These are phyloP conservation scores for Gerosis bhagava DNA, from an alignment of 2,888 invertebrate genomes.

Conservation along the genomic window DNA sequence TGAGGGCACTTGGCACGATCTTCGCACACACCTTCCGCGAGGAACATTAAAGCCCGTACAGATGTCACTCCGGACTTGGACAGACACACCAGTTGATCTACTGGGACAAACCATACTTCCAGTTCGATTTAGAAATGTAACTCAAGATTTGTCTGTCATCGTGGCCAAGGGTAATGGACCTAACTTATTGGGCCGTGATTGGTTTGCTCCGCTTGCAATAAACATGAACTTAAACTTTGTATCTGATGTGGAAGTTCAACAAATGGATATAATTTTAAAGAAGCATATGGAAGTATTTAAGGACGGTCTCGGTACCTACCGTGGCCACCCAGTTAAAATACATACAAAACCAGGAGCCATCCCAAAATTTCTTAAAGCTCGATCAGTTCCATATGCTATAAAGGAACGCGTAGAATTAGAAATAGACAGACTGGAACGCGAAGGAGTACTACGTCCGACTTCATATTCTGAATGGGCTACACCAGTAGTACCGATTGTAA, in stretches of 20 bases:
- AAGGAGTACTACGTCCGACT: conserved; percentile 13
- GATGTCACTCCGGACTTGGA: conserved; percentile 24
- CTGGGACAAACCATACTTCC: conserved; percentile 25
- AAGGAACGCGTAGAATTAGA: conserved; percentile 33
- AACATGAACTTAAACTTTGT: conserved; percentile 23
- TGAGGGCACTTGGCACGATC: conserved; percentile 16
- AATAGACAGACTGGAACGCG: conserved; percentile 25
- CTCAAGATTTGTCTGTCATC: conserved; percentile 20
- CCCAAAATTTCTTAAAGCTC: conserved; percentile 36
- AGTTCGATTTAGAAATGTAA: conserved; percentile 23
- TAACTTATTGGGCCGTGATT: conserved; percentile 30
- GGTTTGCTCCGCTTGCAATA: conserved; percentile 25
- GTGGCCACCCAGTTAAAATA: conserved; percentile 32
- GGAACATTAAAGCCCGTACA: not conserved
- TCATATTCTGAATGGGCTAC: conserved; percentile 38
- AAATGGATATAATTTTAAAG: not conserved
- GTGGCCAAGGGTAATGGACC: conserved; percentile 25
- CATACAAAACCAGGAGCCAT: conserved; percentile 34
- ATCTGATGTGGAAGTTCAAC: not conserved
- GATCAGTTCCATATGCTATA: conserved; percentile 34
- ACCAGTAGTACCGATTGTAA: conserved; percentile 38
- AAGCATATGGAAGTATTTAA: conserved; percentile 32
- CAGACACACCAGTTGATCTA: conserved; percentile 27
- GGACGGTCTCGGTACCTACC: conserved; percentile 32
- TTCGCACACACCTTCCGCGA: conserved; percentile 1